Percentiles rank a stretch among this genome's conserved stretches.
Evolutionary conservation across 2,113 vertebrate genomes (phyloP).

Genomic region (Oncorhynchus gorbuscha): DNA sequence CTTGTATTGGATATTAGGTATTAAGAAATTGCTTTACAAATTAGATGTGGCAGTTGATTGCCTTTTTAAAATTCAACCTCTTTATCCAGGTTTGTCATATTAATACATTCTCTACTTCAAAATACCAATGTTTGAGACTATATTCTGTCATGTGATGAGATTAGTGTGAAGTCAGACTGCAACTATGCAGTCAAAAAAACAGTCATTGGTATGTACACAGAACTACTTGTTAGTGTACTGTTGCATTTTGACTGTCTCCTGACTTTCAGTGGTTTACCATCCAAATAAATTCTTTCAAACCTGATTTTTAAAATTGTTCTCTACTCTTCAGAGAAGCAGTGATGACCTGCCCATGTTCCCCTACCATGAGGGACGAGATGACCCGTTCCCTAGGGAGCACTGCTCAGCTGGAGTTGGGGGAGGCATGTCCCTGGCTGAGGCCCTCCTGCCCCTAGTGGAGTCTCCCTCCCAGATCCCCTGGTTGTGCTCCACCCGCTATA

Average conservation of each 20-base stretch:
- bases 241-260: neutral
- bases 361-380: constrained; percentile 53
- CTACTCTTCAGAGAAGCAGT: constrained; percentile 50
- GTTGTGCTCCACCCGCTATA: constrained; percentile 77
- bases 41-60: neutral
- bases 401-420: neutral
- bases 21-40: too few relatives aligned
- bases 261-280: neutral
- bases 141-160: too few relatives aligned
- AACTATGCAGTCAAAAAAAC: too few relatives aligned
- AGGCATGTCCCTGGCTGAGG: constrained; percentile 58
- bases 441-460: constrained; percentile 67
- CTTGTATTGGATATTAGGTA: too few relatives aligned
- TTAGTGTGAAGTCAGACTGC: too few relatives aligned
- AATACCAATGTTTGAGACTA: too few relatives aligned
- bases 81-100: neutral
- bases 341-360: constrained; percentile 65
- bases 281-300: neutral
- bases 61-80: too few relatives aligned
- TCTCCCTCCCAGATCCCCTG: constrained; percentile 42
- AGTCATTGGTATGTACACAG: neutral
- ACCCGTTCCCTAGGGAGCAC: constrained; percentile 40
- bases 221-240: neutral
- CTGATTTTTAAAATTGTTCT: neutral
- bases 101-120: too few relatives aligned